Base-by-base conservation (phyloP, 2,113 vertebrate species). In the Clinocottus analis region DNA sequence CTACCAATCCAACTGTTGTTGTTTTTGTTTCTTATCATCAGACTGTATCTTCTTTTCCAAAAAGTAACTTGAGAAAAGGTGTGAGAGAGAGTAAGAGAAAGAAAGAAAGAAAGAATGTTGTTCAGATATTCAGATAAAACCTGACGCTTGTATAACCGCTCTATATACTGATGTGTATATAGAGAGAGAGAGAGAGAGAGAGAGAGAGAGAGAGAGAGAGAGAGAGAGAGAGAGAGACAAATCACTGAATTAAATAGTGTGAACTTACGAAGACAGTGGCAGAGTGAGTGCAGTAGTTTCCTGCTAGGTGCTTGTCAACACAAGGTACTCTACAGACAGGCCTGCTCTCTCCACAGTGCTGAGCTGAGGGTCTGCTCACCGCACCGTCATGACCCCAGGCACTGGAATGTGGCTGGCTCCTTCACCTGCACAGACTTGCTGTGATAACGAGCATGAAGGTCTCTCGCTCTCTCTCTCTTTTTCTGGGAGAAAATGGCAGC, bases 371-470 rank as follows among this genome's bases (percentile, higher is more conserved):
- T 88, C 89, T 78, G 81, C 77, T 58, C 59, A 85, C 72, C 60
- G 73, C 87, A 60, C 17, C 68, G 49, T 55, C 75, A 80, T 85
- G 61, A 82, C 85, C 79, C 75, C 71, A 41, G 85, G 86, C 89
- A 29, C 33, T 85, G 94, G 94, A 95, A 94, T 95, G 94, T 47
- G 60, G 72, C 88, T 23, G 75, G 51, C 86, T 86, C 88, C 75
- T 77, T 80, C 91, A 89, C 94, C 89, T 94, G 94, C 92, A 90
- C 92, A 90, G 94, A 94, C 94, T 90, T 92, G 94, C 86, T 87
- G 45, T 66, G 49, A 85, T 76, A 61, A 75, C 19, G 86, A 91
- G 75, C 73, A 59, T 7, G 17, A 64, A 79, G 62, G 10, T 55
- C 29, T 33, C 62, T 78, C 53, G 13, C 53, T 25, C n/a, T 10